Conservation (phyloP, 2,888 invertebrate species). For the Choreutis nemorana region DNA sequence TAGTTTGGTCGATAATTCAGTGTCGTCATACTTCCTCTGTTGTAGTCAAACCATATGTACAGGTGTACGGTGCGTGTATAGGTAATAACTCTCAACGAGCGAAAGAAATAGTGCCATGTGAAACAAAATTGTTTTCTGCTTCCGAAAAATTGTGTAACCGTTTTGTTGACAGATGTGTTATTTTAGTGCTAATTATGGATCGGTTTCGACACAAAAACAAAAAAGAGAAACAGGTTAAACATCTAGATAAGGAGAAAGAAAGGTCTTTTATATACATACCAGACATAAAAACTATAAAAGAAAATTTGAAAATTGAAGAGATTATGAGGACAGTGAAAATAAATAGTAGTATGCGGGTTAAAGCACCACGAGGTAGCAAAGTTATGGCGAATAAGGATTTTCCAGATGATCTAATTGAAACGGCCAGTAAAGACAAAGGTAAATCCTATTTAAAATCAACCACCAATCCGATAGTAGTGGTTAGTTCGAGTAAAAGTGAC, state of each 20-base stretch:
- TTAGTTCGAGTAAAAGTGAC: not conserved
- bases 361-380: constrained; percentile 42
- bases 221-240: constrained; percentile 32
- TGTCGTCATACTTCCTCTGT: constrained; percentile 32
- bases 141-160: constrained; percentile 11
- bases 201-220: constrained; percentile 35
- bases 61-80: constrained; percentile 32
- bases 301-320: constrained; percentile 50
- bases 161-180: too few relatives aligned
- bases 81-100: constrained; percentile 12
- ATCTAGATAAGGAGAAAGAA: constrained; percentile 32
- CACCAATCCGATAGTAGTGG: not conserved
- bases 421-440: not conserved
- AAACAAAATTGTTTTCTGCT: constrained; percentile 12
- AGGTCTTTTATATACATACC: constrained; percentile 25
- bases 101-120: constrained; percentile 14
- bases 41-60: constrained; percentile 42
- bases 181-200: constrained; percentile 37
- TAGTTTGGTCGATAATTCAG: too few relatives aligned
- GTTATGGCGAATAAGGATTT: constrained; percentile 45
- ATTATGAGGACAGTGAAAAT: constrained; percentile 52
- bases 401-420: constrained; percentile 19
- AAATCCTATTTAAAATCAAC: not conserved
- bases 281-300: constrained; percentile 44
- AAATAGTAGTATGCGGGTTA: constrained; percentile 49